A percentile compares a stretch with the other conserved stretches of the same genome.
Conservation (phyloP, 1,140 invertebrate species). For the Atopsyche davidsoni region DNA sequence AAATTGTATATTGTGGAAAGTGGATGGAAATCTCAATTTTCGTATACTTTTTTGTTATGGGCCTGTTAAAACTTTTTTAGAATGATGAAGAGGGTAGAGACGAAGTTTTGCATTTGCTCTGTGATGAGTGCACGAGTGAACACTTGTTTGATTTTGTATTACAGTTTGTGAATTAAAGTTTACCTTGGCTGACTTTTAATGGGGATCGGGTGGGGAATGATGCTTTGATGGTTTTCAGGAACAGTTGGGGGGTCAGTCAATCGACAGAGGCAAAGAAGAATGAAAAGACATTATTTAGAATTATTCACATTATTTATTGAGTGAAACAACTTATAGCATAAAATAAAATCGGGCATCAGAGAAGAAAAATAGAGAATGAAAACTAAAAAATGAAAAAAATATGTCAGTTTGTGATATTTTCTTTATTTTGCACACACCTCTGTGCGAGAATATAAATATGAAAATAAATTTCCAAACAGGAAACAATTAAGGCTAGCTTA, state of each 20-base stretch:
- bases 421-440: constrained; percentile 15
- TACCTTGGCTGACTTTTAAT: constrained; percentile 22
- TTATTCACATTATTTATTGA: background rate
- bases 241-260: background rate
- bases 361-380: background rate
- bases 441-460: constrained; percentile 8
- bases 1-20: no score
- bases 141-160: no score
- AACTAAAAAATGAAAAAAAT: background rate
- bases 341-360: background rate
- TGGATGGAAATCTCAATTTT: no score
- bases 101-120: background rate
- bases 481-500: background rate
- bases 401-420: constrained; percentile 1
- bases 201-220: constrained; percentile 9
- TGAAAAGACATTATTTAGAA: constrained; percentile 12
- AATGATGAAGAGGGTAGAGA: no score
- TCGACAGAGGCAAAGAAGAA: background rate
- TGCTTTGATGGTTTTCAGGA: constrained; percentile 26
- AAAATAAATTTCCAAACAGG: constrained; percentile 4
- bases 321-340: background rate
- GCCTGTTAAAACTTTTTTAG: no score
- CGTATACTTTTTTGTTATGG: no score
- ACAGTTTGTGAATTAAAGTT: constrained; percentile 17
- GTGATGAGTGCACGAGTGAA: no score